Evolutionary conservation across 2,113 vertebrate species (phyloP).

Genomic region (Lophius piscatorius): DNA sequence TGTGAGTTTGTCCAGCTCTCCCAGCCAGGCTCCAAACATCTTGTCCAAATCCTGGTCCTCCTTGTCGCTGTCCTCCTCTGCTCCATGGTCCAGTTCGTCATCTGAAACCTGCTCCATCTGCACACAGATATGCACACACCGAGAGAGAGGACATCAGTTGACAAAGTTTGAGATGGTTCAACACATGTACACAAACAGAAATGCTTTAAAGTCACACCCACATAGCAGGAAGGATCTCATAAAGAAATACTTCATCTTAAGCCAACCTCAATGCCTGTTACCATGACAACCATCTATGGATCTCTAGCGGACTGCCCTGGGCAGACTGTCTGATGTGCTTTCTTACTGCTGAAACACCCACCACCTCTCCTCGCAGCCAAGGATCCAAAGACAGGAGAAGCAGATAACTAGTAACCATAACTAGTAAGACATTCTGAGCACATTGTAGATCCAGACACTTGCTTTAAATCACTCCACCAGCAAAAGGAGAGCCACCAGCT

Average conservation of each 20-base stretch:
- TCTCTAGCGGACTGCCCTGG: conserved; percentile 31
- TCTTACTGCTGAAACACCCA: conserved; percentile 30
- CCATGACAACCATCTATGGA: conserved; percentile 58
- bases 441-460: not conserved
- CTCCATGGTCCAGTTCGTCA: conserved; percentile 96
- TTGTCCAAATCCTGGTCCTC: conserved; percentile 98
- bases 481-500: not conserved
- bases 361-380: not conserved
- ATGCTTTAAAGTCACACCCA: conserved; percentile 38
- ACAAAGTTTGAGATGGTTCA: conserved; percentile 1
- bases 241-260: not conserved
- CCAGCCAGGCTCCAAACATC: conserved; percentile 99
- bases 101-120: conserved; percentile 98
- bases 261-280: conserved; percentile 57
- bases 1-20: conserved; percentile 80
- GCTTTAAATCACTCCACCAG: not conserved
- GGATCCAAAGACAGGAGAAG: not conserved
- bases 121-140: conserved; percentile 1
- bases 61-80: conserved; percentile 98
- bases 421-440: not conserved
- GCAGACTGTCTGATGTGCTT: conserved; percentile 1
- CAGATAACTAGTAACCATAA: not conserved
- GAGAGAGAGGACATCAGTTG: not conserved
- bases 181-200: conserved; percentile 4
- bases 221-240: conserved; percentile 23